Evolutionary conservation across 2,113 vertebrate genomes (phyloP).

Genomic region (Zosterops hypoxanthus): DNA sequence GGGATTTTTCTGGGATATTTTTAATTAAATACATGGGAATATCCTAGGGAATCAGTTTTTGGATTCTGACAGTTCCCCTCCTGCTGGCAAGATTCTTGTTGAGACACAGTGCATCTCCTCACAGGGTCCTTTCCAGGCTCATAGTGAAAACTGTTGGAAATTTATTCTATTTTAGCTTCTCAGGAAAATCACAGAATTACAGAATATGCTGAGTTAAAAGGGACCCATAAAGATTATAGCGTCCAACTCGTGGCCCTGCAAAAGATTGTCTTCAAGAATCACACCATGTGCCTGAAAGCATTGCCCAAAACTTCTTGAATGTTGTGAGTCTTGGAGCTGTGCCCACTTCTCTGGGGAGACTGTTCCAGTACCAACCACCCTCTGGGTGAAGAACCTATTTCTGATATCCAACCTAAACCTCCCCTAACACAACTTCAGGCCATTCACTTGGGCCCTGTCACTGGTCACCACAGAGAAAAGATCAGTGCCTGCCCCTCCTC

Average conservation of each 20-base stretch:
- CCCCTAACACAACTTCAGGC: neutral
- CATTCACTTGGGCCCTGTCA: neutral
- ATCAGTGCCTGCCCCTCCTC: neutral
- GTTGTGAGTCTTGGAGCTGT: neutral
- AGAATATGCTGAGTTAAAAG: neutral
- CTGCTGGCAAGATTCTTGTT: neutral
- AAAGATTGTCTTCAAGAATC: neutral
- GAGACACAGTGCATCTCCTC: neutral
- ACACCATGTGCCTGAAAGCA: neutral
- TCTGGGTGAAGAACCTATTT: neutral
- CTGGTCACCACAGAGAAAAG: neutral
- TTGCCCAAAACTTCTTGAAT: neutral
- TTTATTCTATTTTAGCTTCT: neutral
- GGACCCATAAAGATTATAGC: no score
- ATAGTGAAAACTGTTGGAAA: neutral
- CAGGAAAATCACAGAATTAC: neutral
- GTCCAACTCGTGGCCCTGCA: neutral
- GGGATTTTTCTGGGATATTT: neutral
- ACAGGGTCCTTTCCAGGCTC: fast-evolving
- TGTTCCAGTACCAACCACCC: neutral
- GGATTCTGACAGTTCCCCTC: neutral
- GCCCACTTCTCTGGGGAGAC: neutral
- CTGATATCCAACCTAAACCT: neutral
- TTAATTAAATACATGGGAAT: neutral
- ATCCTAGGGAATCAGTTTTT: neutral